Evolutionary conservation across 2,113 vertebrate species (phyloP), one percentile per base, ranked within the genome.

Genomic region (Periophthalmodon schlosseri): DNA sequence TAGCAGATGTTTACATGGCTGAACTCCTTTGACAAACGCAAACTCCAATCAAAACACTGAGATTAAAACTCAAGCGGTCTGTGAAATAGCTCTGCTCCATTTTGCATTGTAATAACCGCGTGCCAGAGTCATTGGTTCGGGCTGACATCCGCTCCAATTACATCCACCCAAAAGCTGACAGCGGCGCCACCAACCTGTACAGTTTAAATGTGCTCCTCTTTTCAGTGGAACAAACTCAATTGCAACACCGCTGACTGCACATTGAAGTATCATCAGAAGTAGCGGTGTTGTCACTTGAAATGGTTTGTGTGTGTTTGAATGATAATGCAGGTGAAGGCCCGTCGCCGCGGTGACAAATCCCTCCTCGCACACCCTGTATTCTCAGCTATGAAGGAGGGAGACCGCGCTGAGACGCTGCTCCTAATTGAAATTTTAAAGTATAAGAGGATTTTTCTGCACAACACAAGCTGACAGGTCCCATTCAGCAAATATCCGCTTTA

Each of bases 341-440:
- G 87, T 90, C 84, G 66, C 84, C 76, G 67, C 84, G 83, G 84
- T 89, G 88, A 91, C 89, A 90, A 90, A 90, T 91, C 87, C 87
- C 73, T 71, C 73, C 83, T 81, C 72, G 60, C 82, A 81, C 84
- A 84, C 84, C 87, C 85, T 88, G 81, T 84, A 84, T 75, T 83
- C 86, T 80, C 80, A 84, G 84, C 20, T 57, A 79, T 70, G 72
- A 81, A 84, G 69, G 75, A 83, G 69, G 79, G 80, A 74, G 77
- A 70, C 74, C 64, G 34, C 83, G 67, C 68, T 65, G 73, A 84
- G 83, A 82, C 80, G 81, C 77, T 75, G 77, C 82, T 82, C 86
- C 82, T 93, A 93, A 93, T 93, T 94, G 92, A 94, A 92, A 94
- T 90, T 92, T 90, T 85, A 89, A 89, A 88, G 85, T 77, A 83